Conservation (phyloP, 1,140 invertebrate genomes). For the Dolichoris vasculosae region DNA sequence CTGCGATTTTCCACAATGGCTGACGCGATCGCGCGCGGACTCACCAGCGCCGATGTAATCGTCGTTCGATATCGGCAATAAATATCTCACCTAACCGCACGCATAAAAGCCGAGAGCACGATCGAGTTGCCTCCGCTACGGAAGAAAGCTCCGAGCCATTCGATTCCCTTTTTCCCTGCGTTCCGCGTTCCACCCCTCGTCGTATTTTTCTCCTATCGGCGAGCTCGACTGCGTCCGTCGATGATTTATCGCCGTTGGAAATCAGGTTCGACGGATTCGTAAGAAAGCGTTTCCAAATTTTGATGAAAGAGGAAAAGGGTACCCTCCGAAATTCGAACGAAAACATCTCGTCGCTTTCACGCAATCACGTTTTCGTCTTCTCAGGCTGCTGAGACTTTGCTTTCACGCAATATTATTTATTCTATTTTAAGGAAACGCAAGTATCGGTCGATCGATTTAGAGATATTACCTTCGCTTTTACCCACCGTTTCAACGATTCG, state of each 20-base stretch:
- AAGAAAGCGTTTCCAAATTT: constrained; percentile 24
- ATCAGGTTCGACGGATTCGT: constrained; percentile 42
- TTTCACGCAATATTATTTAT: no score
- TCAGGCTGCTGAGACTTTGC: no score
- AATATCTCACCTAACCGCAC: constrained; percentile 50
- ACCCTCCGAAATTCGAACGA: no score
- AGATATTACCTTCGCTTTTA: no score
- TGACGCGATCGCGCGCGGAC: not conserved
- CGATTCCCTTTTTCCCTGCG: constrained; percentile 44
- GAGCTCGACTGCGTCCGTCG: not conserved
- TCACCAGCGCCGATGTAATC: constrained; percentile 28
- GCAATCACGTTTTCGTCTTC: no score
- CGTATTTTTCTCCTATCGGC: not conserved
- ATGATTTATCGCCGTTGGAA: constrained; percentile 51
- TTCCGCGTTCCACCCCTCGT: not conserved
- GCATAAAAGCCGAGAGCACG: not conserved
- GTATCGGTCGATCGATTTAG: no score
- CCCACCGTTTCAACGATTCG: no score
- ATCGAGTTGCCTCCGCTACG: not conserved
- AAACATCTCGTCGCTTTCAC: no score
- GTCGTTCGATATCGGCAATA: constrained; percentile 45
- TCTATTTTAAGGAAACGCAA: no score
- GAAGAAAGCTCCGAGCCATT: constrained; percentile 19
- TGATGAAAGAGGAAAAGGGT: constrained; percentile 28
- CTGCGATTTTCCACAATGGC: constrained; percentile 52